Evolutionary conservation across 2,113 vertebrate genomes (phyloP).

Genomic region (Aspidoscelis tigris): DNA sequence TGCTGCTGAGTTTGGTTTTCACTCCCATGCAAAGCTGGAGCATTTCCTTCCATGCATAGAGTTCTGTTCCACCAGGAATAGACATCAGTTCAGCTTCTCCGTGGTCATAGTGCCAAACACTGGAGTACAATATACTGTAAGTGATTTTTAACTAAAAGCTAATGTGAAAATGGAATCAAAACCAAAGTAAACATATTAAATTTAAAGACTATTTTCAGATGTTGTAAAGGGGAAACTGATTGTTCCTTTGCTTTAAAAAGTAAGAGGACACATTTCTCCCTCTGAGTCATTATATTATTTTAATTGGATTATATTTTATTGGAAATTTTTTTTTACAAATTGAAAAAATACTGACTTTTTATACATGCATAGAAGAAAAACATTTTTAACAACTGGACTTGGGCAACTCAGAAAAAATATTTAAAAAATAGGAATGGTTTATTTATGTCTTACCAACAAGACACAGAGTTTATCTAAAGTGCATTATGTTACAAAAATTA

Average conservation of each 20-base stretch:
- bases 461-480: constrained; percentile 95
- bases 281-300: constrained; percentile 66
- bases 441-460: constrained; percentile 73
- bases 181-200: constrained; percentile 65
- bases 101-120: constrained; percentile 33
- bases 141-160: constrained; percentile 70
- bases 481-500: constrained; percentile 95
- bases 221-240: constrained; percentile 55
- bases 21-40: neutral
- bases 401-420: constrained; percentile 71
- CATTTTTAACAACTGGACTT: constrained; percentile 68
- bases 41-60: accelerated
- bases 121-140: constrained; percentile 49
- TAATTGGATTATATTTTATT: constrained; percentile 84
- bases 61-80: neutral
- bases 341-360: constrained; percentile 80
- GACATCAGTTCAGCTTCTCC: constrained; percentile 25
- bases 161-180: constrained; percentile 68
- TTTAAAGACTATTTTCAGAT: constrained; percentile 62
- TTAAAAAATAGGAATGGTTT: constrained; percentile 73
- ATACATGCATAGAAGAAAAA: constrained; percentile 76
- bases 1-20: neutral
- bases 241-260: constrained; percentile 57
- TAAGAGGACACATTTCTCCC: constrained; percentile 60
- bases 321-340: constrained; percentile 81